These are phyloP conservation scores for Phaethon lepturus DNA, from an alignment of 2,113 vertebrate species.

Conservation along the genomic window DNA sequence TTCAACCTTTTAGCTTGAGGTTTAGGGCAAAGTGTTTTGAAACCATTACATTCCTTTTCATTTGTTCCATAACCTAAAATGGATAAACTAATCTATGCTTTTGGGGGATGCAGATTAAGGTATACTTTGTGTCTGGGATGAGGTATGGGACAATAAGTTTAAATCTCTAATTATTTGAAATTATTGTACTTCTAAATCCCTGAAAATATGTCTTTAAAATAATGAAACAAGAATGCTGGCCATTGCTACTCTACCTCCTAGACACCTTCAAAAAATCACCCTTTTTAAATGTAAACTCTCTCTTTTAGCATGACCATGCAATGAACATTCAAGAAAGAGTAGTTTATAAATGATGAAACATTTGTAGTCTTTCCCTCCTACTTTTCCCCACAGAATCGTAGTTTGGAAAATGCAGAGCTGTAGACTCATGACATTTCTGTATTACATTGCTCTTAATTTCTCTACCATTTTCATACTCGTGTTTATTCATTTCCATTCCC, in stretches of 20 bases:
- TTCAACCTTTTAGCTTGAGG: constrained; percentile 46
- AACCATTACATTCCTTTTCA: constrained; percentile 46
- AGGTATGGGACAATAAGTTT: constrained; percentile 10
- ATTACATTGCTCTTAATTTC: not conserved
- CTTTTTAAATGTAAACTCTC: not conserved
- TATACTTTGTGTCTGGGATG: constrained; percentile 43
- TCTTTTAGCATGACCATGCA: not conserved
- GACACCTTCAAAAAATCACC: not conserved
- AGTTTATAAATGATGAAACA: not conserved
- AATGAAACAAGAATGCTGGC: not conserved
- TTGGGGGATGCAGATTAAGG: not conserved
- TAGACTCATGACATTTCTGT: not conserved
- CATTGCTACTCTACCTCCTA: not conserved
- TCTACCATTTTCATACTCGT: not conserved
- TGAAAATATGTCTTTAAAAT: constrained; percentile 26
- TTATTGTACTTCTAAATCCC: constrained; percentile 1
- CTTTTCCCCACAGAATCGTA: not conserved
- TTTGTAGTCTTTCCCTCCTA: not conserved
- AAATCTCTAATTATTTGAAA: constrained; percentile 26
- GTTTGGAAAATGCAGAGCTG: not conserved
- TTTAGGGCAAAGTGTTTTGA: constrained; percentile 34
- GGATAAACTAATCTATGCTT: constrained; percentile 34
- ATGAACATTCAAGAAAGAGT: not conserved
- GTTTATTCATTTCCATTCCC: not conserved
- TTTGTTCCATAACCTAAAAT: constrained; percentile 50